Base-by-base conservation (phyloP, 2,113 vertebrate genomes). In the Labrus mixtus region DNA sequence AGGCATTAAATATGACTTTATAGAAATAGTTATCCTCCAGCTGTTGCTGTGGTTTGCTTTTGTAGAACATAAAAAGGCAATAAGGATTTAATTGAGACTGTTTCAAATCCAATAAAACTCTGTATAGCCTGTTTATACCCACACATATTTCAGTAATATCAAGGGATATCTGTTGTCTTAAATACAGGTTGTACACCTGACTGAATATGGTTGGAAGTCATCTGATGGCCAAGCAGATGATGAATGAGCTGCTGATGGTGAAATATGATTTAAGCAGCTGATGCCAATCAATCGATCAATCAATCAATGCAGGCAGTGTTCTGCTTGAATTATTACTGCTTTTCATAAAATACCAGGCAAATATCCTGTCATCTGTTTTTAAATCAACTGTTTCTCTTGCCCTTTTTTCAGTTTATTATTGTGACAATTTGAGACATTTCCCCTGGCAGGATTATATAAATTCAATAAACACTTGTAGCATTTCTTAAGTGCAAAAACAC, bases 401-500 rank as follows among this genome's bases (percentile, higher is more conserved):
- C 13, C 10, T 46, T 54, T n/a, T 16, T 70, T 48, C 17, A 5
- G n/a, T 12, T 7, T 16, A 8, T 5, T 37, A 15, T 6, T 8
- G 19, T 29, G 23, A 3, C 13, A 19, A 39, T 33, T 22, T 20
- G 3, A 19, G 19, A 60, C 10, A n/a, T 9, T 72, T n/a, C 33
- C 43, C n/a, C 2, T 12, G 16, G n/a, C n/a, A 25, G 19, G 4
- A 8, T 23, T 37, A 8, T 17, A 55, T 69, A 10, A 53, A 43
- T 69, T 66, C 33, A 36, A 11, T n/a, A 46, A 15, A 16, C 8
- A 41, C 65, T 65, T 60, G 43, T 53, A 16, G 39, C 58, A 36
- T 45, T 39, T 57, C 37, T 29, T 36, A 41, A 55, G 25, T 8
- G 43, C 45, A 55, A 39, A 64, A 15, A 10, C 39, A 43, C 39